Evolutionary conservation across 2,113 vertebrate genomes (phyloP).

Genomic region (Ginglymostoma cirratum): DNA sequence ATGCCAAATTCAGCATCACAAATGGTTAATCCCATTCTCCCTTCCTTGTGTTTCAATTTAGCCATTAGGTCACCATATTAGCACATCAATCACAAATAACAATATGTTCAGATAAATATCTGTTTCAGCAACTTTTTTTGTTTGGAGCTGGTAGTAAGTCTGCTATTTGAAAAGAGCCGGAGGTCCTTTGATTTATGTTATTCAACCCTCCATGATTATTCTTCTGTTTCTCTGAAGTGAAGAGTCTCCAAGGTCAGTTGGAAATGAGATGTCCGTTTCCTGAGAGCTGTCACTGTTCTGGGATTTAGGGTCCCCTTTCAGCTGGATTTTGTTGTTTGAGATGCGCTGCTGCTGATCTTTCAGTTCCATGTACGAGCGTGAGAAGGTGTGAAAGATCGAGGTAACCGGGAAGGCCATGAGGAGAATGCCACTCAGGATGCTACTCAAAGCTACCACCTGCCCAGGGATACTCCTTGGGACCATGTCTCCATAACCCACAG

Average conservation of each 20-base stretch:
- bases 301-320: constrained; percentile 64
- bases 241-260: constrained; percentile 43
- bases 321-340: constrained; percentile 58
- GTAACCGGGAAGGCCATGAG: constrained; percentile 95
- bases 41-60: background rate
- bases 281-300: constrained; percentile 63
- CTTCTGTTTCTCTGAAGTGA: constrained; percentile 43
- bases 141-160: background rate
- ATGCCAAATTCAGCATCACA: background rate
- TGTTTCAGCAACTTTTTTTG: background rate
- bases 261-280: constrained; percentile 48
- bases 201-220: constrained; percentile 40
- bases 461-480: constrained; percentile 90
- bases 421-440: constrained; percentile 91
- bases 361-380: constrained; percentile 86
- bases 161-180: background rate
- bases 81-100: background rate
- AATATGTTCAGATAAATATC: background rate
- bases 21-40: background rate
- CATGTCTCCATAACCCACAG: constrained; percentile 95
- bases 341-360: constrained; percentile 77
- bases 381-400: constrained; percentile 95
- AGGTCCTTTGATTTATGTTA: background rate
- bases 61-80: background rate
- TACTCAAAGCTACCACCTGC: constrained; percentile 91